A percentile compares a stretch with the other conserved stretches of the same genome.
Evolutionary conservation across 1,140 invertebrate species (phyloP).

Genomic region (Monochamus saltuarius): DNA sequence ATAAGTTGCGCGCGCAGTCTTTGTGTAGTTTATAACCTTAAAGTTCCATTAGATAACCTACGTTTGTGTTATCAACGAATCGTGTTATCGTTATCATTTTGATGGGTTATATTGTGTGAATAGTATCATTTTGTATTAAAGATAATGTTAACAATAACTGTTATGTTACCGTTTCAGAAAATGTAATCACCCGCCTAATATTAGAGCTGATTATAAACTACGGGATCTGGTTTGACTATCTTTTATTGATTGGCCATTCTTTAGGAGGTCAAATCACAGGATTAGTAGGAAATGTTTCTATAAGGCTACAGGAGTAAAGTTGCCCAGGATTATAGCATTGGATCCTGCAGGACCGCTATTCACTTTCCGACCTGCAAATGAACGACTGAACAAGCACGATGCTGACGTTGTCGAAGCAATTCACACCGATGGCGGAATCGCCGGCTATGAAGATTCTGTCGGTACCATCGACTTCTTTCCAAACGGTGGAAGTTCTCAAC

Average conservation of each 20-base stretch:
- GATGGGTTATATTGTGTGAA: no score
- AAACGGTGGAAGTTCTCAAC: conserved; percentile 66
- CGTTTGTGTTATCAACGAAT: no score
- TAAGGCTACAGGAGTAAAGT: conserved; percentile 50
- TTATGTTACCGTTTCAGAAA: no score
- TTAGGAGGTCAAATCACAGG: conserved; percentile 82
- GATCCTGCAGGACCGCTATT: conserved; percentile 73
- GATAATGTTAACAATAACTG: no score
- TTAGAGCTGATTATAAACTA: conserved; percentile 39
- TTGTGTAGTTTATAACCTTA: no score
- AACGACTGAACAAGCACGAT: conserved; percentile 62
- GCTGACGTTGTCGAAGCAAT: conserved; percentile 72
- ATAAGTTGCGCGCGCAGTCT: no score
- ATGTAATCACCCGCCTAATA: conserved; percentile 33
- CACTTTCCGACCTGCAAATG: conserved; percentile 53
- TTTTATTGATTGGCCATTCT: conserved; percentile 81
- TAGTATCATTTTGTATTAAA: no score
- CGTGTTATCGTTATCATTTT: no score
- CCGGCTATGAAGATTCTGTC: conserved; percentile 55
- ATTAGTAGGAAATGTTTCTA: conserved; percentile 60
- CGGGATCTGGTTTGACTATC: conserved; percentile 45
- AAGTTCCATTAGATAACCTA: no score
- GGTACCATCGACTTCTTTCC: conserved; percentile 78
- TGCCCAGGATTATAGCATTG: conserved; percentile 66
- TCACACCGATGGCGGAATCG: conserved; percentile 63